Conservation (phyloP, 2,113 vertebrate genomes). For the Xiphophorus hellerii region DNA sequence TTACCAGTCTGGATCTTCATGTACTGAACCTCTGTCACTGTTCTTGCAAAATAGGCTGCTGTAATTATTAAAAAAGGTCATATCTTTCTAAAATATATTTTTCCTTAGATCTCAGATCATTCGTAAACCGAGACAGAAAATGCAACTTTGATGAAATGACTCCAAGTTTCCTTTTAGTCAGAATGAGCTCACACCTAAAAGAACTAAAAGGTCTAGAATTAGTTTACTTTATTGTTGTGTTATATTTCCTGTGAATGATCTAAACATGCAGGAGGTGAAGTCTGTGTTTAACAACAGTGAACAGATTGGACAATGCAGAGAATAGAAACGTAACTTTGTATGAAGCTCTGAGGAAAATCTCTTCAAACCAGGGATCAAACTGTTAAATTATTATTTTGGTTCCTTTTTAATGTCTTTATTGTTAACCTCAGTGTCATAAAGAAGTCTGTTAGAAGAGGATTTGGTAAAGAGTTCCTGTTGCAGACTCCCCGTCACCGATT, state of each 20-base stretch:
- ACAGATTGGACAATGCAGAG: background rate
- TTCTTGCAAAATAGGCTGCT: too few relatives aligned
- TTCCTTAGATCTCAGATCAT: too few relatives aligned
- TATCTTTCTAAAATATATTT: too few relatives aligned
- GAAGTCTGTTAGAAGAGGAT: background rate
- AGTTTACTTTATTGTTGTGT: slow-evolving; percentile 6
- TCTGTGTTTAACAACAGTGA: too few relatives aligned
- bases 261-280: background rate
- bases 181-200: slow-evolving; percentile 66
- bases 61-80: too few relatives aligned
- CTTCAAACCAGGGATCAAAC: background rate
- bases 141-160: too few relatives aligned
- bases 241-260: background rate
- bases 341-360: background rate
- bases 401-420: too few relatives aligned
- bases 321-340: background rate
- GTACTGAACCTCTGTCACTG: too few relatives aligned
- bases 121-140: too few relatives aligned
- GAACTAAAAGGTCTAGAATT: slow-evolving; percentile 42
- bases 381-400: background rate
- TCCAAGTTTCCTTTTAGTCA: background rate
- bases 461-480: background rate
- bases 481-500: slow-evolving; percentile 21
- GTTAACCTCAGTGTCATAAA: background rate
- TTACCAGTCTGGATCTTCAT: too few relatives aligned